phyloP scores from a whole-genome alignment of 2,797 vertebrate genomes.

The Tenualosa thibaudeaui region DNA sequence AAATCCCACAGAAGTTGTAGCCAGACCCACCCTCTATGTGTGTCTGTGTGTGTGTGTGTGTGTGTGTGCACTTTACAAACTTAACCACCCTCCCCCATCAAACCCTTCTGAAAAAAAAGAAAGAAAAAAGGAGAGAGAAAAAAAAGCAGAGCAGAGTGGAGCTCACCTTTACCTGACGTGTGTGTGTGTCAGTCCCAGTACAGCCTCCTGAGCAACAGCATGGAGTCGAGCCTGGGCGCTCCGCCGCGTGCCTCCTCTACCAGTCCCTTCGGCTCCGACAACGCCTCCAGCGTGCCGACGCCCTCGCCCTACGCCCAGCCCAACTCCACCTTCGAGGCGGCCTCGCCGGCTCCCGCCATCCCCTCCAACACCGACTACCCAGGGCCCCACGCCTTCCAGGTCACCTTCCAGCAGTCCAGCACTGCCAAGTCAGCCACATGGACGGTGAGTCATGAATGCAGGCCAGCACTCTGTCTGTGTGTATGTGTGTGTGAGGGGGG shows the following conservation, averaged over 20 bases:
- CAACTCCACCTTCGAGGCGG: constrained; percentile 97
- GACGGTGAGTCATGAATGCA: constrained; percentile 85
- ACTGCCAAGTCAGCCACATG: constrained; percentile 98
- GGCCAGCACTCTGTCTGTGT: neutral
- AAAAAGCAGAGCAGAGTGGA: neutral
- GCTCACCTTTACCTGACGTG: constrained; percentile 22
- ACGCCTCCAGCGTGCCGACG: constrained; percentile 89
- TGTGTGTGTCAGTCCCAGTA: constrained; percentile 89
- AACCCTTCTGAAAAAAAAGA: constrained; percentile 1
- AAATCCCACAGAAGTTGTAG: constrained; percentile 12
- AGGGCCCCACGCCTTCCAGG: constrained; percentile 91
- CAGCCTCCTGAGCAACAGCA: constrained; percentile 97
- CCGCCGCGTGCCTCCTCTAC: constrained; percentile 78
- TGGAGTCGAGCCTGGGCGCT: constrained; percentile 94
- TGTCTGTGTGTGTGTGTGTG: constrained; percentile 1
- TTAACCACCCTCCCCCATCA: constrained; percentile 31
- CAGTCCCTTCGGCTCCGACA: constrained; percentile 97
- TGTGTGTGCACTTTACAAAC: neutral
- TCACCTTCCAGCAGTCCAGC: constrained; percentile 99
- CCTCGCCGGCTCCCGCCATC: constrained; percentile 94
- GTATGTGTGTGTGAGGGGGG: neutral
- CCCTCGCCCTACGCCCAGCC: constrained; percentile 97
- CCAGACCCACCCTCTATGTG: constrained; percentile 1
- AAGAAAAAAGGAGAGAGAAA: neutral
- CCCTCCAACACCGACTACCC: constrained; percentile 98